Base-by-base conservation (phyloP, 2,797 vertebrate genomes). In the Pseudomugil gertrudae region DNA sequence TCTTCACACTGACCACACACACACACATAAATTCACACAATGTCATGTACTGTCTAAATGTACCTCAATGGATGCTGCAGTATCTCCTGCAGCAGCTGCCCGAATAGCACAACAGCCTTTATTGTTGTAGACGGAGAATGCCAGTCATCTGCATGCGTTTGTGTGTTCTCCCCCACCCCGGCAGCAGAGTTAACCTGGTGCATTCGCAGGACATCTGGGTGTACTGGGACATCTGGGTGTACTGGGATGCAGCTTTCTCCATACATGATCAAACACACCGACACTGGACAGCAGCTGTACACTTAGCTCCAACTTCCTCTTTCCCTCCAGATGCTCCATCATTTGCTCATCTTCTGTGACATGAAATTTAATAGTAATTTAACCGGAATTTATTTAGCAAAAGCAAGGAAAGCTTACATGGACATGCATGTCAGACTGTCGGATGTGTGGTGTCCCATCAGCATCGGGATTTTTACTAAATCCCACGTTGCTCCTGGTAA, bases 71-170 rank as follows among this genome's bases (percentile, higher is more conserved):
- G 79, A 83, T 23, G 61, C 40, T 74, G 14, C 48, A 26, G 48
- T 26, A 70, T 87, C 85, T 69, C 65, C 68, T 57, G 40, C 62
- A 72, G 56, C 81, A 85, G 83, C 69, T 53, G 56, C 59, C 69
- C 72, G 73, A 83, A 73, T 57, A 21, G 15, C 64, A 86, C 81
- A 86, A 85, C 52, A 62, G 72, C 32, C 55, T 85, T 74, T 58
- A 67, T 71, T 69, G 73, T 74, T 79, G 66, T 57, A 69, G 80
- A 84, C 69, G 58, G 57, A 76, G 69, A 69, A 75, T 73, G 54
- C 45, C 27, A 21, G 15, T 69, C 8, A 5, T 38, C 5, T 64
- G 43, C 38, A 11, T 32, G 43, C 45, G 21, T 57, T 23, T 17
- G 10, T 13, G 10, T 9, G 8, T 10, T 1, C 23, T 1, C 4